Evolutionary conservation across 2,113 vertebrate genomes (phyloP).

Genomic region (Neotragus pygmaeus): DNA sequence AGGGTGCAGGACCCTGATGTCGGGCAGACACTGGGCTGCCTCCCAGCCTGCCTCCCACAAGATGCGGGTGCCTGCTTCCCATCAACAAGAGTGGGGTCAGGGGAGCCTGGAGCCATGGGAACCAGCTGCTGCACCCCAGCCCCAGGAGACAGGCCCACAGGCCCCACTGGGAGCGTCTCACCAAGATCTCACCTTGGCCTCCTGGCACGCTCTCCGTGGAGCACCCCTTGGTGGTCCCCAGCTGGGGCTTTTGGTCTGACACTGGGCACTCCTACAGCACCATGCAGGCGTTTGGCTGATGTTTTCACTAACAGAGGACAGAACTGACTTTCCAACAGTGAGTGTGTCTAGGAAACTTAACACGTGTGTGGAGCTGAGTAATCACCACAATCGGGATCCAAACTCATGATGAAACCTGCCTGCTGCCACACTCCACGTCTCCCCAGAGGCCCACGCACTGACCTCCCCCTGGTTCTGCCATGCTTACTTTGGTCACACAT

Average conservation of each 20-base stretch:
- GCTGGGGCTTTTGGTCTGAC: background rate
- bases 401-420: fast-evolving
- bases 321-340: background rate
- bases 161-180: background rate
- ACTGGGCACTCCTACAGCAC: background rate
- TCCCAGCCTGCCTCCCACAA: slow-evolving; percentile 40
- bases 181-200: background rate
- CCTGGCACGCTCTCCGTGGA: background rate
- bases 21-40: background rate
- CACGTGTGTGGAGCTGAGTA: fast-evolving
- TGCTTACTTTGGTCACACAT: fast-evolving
- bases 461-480: fast-evolving
- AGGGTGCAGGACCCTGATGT: background rate
- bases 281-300: fast-evolving
- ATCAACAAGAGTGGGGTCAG: slow-evolving; percentile 47
- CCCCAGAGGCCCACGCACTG: fast-evolving
- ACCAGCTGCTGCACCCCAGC: background rate
- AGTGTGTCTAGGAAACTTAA: background rate
- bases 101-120: background rate
- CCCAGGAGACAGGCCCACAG: background rate
- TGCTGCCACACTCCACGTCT: fast-evolving
- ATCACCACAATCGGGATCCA: fast-evolving
- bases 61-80: slow-evolving; percentile 55
- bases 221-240: fast-evolving
- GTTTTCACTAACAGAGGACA: background rate